Evolutionary conservation across 2,113 vertebrate genomes (phyloP), one percentile per base, ranked within the genome.

Genomic region (Osmerus mordax): DNA sequence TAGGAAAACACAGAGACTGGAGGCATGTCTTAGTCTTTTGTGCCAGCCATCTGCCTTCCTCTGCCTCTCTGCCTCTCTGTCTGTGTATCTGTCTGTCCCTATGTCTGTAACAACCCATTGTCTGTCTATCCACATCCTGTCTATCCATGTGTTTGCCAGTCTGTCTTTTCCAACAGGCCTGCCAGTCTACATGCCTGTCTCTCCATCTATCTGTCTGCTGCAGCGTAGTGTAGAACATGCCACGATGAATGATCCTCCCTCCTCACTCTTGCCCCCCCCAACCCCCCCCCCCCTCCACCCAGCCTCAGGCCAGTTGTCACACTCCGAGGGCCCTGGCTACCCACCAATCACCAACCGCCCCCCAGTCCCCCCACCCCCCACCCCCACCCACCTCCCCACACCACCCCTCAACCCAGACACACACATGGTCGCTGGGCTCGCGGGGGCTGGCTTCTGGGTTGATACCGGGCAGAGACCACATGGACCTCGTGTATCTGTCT

Each of bases 261-360:
- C 53, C 70, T 58, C 29, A 78, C 56, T 51, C 25, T 64, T 2
- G 78, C 32, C 79, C 81, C 83, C 78, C 61, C 77, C 29, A 32
- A 3, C 6, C 32, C 77, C 81, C 4, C 32, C 6, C 32, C 78
- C 81, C 81, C 77, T 84, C 78, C 62, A 78, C 82, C 73, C 77
- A 68, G 80, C 77, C 75, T 29, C 58, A 54, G 79, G 83, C 74
- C 23, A 76, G 73, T 77, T 68, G 78, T 81, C 62, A n/a, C 75
- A 73, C 77, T 25, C 70, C 13, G 16, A 76, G 65, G 78, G 78
- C 73, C 78, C 66, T 2, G 78, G 47, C 79, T 79, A 82, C 82
- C 76, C 64, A 36, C 32, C 32, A 36, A 36, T 12, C 9, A 47
- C 41, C 41, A 47, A 78, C 83, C 78, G 1, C 54, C 62, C n/a